These are phyloP conservation scores for Agrenia bidenticulata DNA, from an alignment of 2,888 invertebrate genomes.

Conservation along the genomic window DNA sequence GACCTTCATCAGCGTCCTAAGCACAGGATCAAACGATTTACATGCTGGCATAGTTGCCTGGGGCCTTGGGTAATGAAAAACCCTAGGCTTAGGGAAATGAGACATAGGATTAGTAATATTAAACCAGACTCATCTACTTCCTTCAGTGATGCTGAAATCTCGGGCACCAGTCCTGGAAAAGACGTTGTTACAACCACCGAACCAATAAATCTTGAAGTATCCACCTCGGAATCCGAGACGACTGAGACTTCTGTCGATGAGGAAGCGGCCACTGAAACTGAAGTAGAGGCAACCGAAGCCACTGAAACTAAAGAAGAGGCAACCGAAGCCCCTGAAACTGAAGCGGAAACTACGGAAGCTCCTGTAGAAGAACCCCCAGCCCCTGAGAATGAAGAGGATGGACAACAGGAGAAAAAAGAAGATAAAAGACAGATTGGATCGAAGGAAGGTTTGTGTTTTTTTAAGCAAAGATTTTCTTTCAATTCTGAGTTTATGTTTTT, in stretches of 20 bases:
- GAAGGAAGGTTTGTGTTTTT: background rate
- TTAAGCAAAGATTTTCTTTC: background rate
- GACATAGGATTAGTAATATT: background rate
- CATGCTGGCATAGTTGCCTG: conserved; percentile 43
- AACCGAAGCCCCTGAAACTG: background rate
- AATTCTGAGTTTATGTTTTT: too few relatives aligned
- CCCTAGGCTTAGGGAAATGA: background rate
- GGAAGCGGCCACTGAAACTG: conserved; percentile 5
- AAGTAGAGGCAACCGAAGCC: background rate
- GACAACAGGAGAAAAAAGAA: conserved; percentile 11
- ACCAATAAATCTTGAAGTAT: background rate
- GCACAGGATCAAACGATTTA: conserved; percentile 35
- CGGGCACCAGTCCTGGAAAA: too few relatives aligned
- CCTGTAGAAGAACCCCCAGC: background rate
- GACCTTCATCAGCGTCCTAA: too few relatives aligned
- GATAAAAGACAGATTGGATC: conserved; percentile 5
- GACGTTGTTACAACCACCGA: too few relatives aligned
- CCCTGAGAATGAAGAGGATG: conserved; percentile 12
- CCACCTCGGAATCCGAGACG: background rate
- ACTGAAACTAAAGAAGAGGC: background rate
- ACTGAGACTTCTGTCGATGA: background rate
- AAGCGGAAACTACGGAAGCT: background rate
- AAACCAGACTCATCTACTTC: background rate
- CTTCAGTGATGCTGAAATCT: background rate
- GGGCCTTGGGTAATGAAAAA: background rate